Conservation (phyloP, 2,113 vertebrate genomes). For the Oriolus oriolus region DNA sequence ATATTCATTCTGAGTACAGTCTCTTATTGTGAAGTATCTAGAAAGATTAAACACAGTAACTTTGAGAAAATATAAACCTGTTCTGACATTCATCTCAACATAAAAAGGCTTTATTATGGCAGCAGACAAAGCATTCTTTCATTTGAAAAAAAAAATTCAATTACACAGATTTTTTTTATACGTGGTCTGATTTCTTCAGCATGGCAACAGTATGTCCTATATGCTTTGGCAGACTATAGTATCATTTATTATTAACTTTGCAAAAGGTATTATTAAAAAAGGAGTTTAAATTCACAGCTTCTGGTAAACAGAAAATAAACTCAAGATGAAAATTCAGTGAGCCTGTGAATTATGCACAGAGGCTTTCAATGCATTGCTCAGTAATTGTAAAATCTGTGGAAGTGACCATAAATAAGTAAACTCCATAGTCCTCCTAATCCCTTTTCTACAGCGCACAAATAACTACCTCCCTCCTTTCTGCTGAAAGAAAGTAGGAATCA, state of each 20-base stretch:
- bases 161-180: background rate
- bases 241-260: slow-evolving; percentile 59
- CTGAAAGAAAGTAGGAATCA: background rate
- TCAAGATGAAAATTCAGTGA: slow-evolving; percentile 23
- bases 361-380: slow-evolving; percentile 3
- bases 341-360: slow-evolving; percentile 40
- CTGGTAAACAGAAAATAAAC: slow-evolving; percentile 46
- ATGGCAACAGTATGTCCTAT: background rate
- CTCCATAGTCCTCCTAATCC: background rate
- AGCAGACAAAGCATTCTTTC: slow-evolving; percentile 2
- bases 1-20: background rate
- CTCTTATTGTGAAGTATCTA: background rate
- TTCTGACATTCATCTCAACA: background rate
- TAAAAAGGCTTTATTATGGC: background rate
- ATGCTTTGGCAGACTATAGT: background rate
- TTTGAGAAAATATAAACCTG: background rate
- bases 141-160: slow-evolving; percentile 32
- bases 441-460: background rate
- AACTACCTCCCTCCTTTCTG: background rate
- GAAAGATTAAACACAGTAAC: background rate
- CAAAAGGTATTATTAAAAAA: slow-evolving; percentile 19
- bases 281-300: slow-evolving; percentile 33
- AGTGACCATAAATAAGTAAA: slow-evolving; percentile 55
- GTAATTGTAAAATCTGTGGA: slow-evolving; percentile 8
- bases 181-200: background rate